These are phyloP conservation scores for Halictus quadricinctus DNA, from an alignment of 2,888 invertebrate genomes.

Conservation along the genomic window DNA sequence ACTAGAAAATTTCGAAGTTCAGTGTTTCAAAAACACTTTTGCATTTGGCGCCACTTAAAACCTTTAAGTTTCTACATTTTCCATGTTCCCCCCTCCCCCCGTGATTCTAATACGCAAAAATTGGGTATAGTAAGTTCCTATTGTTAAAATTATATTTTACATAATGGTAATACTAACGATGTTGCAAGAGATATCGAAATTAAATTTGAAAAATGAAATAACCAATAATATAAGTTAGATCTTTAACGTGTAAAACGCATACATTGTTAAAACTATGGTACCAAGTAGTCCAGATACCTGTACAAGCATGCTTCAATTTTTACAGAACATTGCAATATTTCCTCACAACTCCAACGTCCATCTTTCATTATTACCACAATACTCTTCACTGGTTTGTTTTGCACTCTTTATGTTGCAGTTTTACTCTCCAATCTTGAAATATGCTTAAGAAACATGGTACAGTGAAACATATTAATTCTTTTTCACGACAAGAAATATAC, in stretches of 20 bases:
- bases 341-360: slow-evolving; percentile 47
- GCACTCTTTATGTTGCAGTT: slow-evolving; percentile 29
- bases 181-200: slow-evolving; percentile 23
- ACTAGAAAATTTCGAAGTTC: slow-evolving; percentile 18
- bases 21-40: slow-evolving; percentile 25
- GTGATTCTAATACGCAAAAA: slow-evolving; percentile 2
- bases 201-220: slow-evolving; percentile 32
- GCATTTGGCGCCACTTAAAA: slow-evolving; percentile 5
- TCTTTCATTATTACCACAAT: slow-evolving; percentile 47
- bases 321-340: slow-evolving; percentile 57
- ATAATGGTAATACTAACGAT: slow-evolving; percentile 20
- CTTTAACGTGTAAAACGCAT: slow-evolving; percentile 34
- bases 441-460: slow-evolving; percentile 12
- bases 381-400: slow-evolving; percentile 30
- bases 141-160: slow-evolving; percentile 20
- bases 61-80: slow-evolving; percentile 2
- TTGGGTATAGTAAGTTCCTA: background rate
- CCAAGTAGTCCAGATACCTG: slow-evolving; percentile 48
- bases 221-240: slow-evolving; percentile 30
- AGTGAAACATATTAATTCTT: slow-evolving; percentile 25
- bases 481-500: slow-evolving; percentile 27
- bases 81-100: background rate
- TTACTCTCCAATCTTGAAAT: slow-evolving; percentile 39
- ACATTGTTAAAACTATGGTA: slow-evolving; percentile 47
- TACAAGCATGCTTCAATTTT: slow-evolving; percentile 59